These are phyloP conservation scores for Physocephala rufipes DNA, from an alignment of 2,888 invertebrate genomes.

Conservation along the genomic window DNA sequence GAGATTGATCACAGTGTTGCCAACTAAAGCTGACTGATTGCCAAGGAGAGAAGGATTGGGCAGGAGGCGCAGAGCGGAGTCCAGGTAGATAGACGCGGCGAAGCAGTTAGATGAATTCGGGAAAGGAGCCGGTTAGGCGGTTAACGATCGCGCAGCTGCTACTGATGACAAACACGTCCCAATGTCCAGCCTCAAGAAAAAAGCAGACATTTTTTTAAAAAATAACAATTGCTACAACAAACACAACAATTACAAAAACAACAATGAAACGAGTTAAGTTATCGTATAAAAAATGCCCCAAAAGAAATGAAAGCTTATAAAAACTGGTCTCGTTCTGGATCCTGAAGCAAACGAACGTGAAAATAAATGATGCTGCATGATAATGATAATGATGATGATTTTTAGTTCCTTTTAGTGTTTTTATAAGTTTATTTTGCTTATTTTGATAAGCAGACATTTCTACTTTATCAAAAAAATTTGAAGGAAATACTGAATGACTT, in stretches of 20 bases:
- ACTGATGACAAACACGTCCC: slow-evolving; percentile 22
- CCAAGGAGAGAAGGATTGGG: background rate
- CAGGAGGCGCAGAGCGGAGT: background rate
- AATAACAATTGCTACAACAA: too few relatives aligned
- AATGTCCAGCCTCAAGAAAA: background rate
- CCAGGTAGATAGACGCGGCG: background rate
- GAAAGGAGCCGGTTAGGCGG: background rate
- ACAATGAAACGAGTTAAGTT: background rate
- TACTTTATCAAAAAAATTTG: too few relatives aligned
- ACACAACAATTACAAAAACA: background rate
- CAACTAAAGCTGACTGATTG: background rate
- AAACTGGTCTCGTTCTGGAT: slow-evolving; percentile 33
- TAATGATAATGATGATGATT: too few relatives aligned
- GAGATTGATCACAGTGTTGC: slow-evolving; percentile 25
- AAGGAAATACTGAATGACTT: too few relatives aligned
- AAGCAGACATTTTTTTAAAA: too few relatives aligned
- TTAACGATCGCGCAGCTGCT: slow-evolving; percentile 25
- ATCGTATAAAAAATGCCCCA: background rate
- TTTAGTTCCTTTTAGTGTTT: background rate
- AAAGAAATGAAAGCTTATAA: slow-evolving; percentile 23
- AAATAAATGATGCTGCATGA: slow-evolving; percentile 28
- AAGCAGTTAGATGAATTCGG: too few relatives aligned
- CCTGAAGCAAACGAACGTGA: slow-evolving; percentile 29
- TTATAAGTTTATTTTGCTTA: background rate
- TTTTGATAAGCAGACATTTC: background rate